Conservation (phyloP, 2,113 vertebrate genomes). For the Saimiri boliviensis region DNA sequence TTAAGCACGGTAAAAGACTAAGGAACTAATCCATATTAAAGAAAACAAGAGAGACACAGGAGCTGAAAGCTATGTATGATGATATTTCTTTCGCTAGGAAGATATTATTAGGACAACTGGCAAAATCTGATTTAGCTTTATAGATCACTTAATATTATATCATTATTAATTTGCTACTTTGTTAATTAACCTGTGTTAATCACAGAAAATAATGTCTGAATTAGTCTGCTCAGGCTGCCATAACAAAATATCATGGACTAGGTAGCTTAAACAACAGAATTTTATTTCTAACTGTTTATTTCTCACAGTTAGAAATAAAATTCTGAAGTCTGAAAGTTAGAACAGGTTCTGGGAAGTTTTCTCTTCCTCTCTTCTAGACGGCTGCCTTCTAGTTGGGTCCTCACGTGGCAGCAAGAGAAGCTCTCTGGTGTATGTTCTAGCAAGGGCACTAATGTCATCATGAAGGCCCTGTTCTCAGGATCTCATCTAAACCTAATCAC, state of each 20-base stretch:
- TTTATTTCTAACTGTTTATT: neutral
- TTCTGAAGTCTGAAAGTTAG: neutral
- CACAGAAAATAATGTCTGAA: neutral
- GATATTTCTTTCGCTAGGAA: neutral
- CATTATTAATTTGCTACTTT: constrained; percentile 7
- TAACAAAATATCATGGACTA: neutral
- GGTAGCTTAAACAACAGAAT: neutral
- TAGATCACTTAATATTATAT: neutral
- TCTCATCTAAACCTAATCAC: neutral
- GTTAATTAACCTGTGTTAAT: neutral
- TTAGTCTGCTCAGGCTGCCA: neutral
- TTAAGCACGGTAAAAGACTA: neutral
- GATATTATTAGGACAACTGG: neutral
- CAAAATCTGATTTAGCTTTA: constrained; percentile 7
- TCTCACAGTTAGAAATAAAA: no score
- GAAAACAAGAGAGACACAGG: neutral
- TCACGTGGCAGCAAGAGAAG: neutral
- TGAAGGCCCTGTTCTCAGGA: neutral
- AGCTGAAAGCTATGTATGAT: neutral
- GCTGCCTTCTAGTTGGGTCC: neutral
- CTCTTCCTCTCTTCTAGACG: neutral
- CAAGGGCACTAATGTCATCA: neutral
- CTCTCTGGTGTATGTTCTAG: neutral
- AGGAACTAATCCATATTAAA: neutral
- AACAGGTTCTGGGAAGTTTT: neutral